These are phyloP conservation scores for Diacarnus erythraeanus DNA, from an alignment of 37 sponge, comb jelly and placozoan species.

Conservation along the genomic window DNA sequence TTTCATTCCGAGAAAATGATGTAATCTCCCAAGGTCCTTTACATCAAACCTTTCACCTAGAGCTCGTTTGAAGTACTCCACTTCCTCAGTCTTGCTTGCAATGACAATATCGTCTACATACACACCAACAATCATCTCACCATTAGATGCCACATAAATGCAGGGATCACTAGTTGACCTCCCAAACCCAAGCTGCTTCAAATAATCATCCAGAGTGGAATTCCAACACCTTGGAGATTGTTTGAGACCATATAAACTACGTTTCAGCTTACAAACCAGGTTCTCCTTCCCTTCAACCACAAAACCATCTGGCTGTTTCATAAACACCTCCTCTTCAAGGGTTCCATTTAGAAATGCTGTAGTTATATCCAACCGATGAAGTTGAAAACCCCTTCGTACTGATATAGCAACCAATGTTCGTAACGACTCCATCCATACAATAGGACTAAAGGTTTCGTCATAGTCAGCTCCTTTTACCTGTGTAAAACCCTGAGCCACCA, in stretches of 20 bases:
- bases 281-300: slow-evolving; percentile 51
- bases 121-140: not conserved
- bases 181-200: not conserved
- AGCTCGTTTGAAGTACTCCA: not conserved
- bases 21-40: too few species aligned
- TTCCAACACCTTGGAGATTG: too few species aligned
- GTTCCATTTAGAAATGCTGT: slow-evolving; percentile 62
- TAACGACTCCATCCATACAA: slow-evolving; percentile 56
- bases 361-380: slow-evolving; percentile 58
- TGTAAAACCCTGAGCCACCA: too few species aligned
- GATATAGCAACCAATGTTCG: slow-evolving; percentile 40
- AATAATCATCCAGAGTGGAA: too few species aligned
- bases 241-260: too few species aligned
- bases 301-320: slow-evolving; percentile 73
- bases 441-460: slow-evolving; percentile 63
- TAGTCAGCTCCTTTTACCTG: slow-evolving; percentile 57
- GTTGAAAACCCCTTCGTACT: slow-evolving; percentile 33
- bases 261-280: slow-evolving; percentile 55
- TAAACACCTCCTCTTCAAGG: too few species aligned
- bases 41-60: too few species aligned
- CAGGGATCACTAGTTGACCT: not conserved
- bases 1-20: slow-evolving; percentile 35
- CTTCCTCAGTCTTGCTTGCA: not conserved
- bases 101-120: too few species aligned
- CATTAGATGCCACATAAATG: not conserved